Evolutionary conservation across 2,797 vertebrate species (phyloP), one percentile per base, ranked within the genome.

Genomic region (Otolemur crassicaudatus): DNA sequence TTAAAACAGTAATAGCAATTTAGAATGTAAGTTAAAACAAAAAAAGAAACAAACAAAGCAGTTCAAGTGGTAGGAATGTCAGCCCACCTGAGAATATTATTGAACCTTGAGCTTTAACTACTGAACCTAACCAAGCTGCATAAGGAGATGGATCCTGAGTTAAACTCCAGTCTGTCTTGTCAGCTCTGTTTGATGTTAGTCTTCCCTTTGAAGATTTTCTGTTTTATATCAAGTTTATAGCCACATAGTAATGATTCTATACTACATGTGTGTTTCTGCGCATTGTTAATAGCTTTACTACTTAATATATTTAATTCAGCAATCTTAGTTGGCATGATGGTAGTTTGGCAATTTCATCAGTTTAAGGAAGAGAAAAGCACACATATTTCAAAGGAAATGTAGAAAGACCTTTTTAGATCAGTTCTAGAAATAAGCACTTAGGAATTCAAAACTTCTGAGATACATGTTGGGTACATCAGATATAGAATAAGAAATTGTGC

Each of bases 201-300:
- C 93, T 97, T 94, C 37, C 7, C 46, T 89, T 91, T 87, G 94
- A 95, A 95, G 79, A 83, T 87, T 94, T 94, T 37, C 76, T 87
- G 34, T 92, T 96, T 95, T 31, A 31, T 79, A 65, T 85, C 67
- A 95, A 93, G 70, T 90, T 96, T 31, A 67, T 79, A 49, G 80
- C 72, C 70, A 34, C 37, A 56, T 75, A 63, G 25, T 91, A 95
- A 90, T 46, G 83, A 84, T 81, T 80, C 70, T 70, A 0, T 61
- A 29, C 40, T 49, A 23, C 31, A 3, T 0, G 1, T 90, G 75
- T 93, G 60, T 86, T 93, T 94, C 76, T 96, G 75, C 56, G 46
- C 23, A 23, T 67, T 94, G 69, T 75, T 83, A 94, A 63, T 53
- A 40, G 40, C 63, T 69, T 92, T 56, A 29, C 83, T 86, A 63